Base-by-base conservation (phyloP, 2,888 invertebrate genomes). In the Athetis lepigone region DNA sequence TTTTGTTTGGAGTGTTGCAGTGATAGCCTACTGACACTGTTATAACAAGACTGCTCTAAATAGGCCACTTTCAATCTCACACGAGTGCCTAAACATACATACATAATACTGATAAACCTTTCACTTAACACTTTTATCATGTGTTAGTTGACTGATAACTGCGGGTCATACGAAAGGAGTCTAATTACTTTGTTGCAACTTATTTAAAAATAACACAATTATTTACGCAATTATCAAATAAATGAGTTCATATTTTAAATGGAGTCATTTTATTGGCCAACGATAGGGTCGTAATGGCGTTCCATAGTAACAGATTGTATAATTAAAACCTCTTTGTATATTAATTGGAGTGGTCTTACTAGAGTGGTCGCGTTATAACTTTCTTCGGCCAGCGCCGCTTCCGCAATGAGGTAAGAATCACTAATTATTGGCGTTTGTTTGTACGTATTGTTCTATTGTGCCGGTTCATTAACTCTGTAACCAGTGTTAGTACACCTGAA, bases 371-470 rank as follows among this genome's bases (percentile, higher is more conserved):
- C 60, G 72, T 82, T 77, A 77, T 78, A 82, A 79, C 79, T 84
- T 79, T 82, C 81, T 66, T 81, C 78, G 66, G 55, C 68, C 69
- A 54, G 75, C 82, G 58, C 25, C 67, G 80, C 77, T 82, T 81
- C 81, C 80, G 76, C 70, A 81, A 80, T 78, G 72, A 88, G 88
- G 90, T 88, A 86, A 88, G 90, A 82, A 82, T 79, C 64, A 79
- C 83, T 85, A 85, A 80, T 76, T 78, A 79, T 73, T 82, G 82
- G 36, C 57, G 43, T 65, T 46, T 57, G 63, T 63, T 79, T 83
- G 84, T 86, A 33, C 33, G 13, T 33, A 85, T 86, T 84, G 85
- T 85, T 82, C 77, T 73, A 80, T 83, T 86, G 85, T 80, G 67
- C 76, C 79, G 83, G 84, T 82, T 79, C 80, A 83, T 85, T 86